Evolutionary conservation across 2,888 invertebrate species (phyloP).

Genomic region (Willowsia nigromaculata): DNA sequence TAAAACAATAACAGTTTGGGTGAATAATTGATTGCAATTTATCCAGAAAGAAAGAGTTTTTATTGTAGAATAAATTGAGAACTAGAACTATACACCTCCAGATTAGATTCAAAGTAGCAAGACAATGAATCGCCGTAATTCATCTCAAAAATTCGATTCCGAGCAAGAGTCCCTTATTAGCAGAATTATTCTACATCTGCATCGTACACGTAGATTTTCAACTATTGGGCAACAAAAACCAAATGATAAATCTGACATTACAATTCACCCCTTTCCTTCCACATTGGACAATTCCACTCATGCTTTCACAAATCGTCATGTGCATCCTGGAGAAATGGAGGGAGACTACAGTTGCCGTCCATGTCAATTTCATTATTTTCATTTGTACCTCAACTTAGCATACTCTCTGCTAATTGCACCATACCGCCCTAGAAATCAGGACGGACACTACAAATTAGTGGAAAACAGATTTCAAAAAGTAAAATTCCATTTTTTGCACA

Average conservation of each 20-base stretch:
- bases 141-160: background rate
- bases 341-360: background rate
- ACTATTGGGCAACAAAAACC: background rate
- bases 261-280: background rate
- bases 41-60: too few relatives aligned
- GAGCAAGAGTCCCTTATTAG: background rate
- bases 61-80: too few relatives aligned
- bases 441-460: conserved; percentile 12
- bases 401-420: background rate
- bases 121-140: background rate
- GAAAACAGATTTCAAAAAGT: background rate
- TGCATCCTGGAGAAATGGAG: background rate
- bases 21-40: too few relatives aligned
- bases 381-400: conserved; percentile 10
- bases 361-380: conserved; percentile 29
- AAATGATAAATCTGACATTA: background rate
- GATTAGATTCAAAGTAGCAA: background rate
- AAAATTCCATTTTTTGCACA: background rate
- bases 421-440: background rate
- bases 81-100: background rate
- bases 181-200: background rate
- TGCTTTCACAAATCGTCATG: background rate
- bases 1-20: too few relatives aligned
- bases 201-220: background rate
- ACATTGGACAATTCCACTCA: background rate